Conservation (phyloP, 1,140 invertebrate genomes). For the Polypedilum vanderplanki region DNA sequence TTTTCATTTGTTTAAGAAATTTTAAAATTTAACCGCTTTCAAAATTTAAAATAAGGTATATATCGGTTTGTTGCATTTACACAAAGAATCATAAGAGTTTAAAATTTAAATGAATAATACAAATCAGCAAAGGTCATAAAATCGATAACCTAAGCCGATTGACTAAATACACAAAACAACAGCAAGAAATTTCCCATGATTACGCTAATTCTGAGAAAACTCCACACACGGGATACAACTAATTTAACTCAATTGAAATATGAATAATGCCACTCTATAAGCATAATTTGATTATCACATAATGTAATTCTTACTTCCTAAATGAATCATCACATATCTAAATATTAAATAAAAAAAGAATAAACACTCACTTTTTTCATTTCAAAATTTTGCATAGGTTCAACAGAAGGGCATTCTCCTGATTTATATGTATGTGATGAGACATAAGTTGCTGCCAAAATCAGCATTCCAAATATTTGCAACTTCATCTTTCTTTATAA, state of each 20-base stretch:
- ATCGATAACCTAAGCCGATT: too few species aligned
- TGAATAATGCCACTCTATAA: not conserved
- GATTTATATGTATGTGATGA: constrained; percentile 51
- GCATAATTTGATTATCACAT: constrained; percentile 25
- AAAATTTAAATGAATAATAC: too few species aligned
- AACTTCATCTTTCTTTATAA: not conserved
- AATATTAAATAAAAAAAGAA: not conserved
- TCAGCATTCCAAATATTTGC: not conserved
- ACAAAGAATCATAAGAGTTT: too few species aligned
- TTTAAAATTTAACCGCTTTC: too few species aligned
- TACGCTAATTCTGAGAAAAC: not conserved
- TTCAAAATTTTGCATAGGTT: constrained; percentile 60
- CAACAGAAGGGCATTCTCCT: constrained; percentile 64
- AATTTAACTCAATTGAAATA: not conserved
- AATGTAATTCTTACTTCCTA: not conserved
- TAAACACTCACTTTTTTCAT: constrained; percentile 57
- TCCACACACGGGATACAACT: not conserved
- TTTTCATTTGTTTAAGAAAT: too few species aligned
- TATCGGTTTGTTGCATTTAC: too few species aligned
- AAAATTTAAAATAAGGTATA: too few species aligned
- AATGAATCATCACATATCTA: not conserved
- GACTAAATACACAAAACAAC: too few species aligned
- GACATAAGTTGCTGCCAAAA: not conserved
- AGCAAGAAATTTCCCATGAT: not conserved
- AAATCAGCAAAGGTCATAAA: too few species aligned